These are phyloP conservation scores for Cryptoprocta ferox DNA, from an alignment of 2,797 vertebrate genomes.

Conservation along the genomic window DNA sequence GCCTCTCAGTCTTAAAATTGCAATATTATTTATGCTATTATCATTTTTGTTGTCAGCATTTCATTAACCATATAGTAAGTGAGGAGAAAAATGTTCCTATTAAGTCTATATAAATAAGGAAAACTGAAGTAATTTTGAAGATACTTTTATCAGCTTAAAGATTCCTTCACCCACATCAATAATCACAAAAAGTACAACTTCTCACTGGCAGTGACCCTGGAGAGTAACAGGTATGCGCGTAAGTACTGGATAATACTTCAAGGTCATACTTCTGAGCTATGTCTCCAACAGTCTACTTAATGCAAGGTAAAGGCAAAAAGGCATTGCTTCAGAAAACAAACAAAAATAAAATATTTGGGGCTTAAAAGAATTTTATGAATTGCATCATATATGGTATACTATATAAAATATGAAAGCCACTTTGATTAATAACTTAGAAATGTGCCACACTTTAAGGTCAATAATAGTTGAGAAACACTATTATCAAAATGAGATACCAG, in stretches of 20 bases:
- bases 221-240: not conserved
- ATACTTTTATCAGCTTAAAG: not conserved
- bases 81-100: not conserved
- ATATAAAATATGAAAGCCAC: not conserved
- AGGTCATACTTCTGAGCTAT: not conserved
- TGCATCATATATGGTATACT: not conserved
- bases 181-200: not conserved
- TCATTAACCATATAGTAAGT: not conserved
- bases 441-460: not conserved
- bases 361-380: not conserved
- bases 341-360: not conserved
- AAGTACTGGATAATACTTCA: not conserved
- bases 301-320: not conserved
- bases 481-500: not conserved
- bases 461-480: not conserved
- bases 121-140: not conserved
- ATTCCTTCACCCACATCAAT: not conserved
- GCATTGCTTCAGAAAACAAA: not conserved
- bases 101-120: not conserved
- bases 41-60: not conserved
- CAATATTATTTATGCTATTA: not conserved
- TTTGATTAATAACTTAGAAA: constrained; percentile 18
- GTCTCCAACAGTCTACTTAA: not conserved
- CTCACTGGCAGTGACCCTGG: not conserved
- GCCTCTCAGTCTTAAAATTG: not conserved